Percentiles rank a stretch among this genome's conserved stretches.
phyloP scores from a whole-genome alignment of 2,797 vertebrate species.

The Amblyraja radiata region DNA sequence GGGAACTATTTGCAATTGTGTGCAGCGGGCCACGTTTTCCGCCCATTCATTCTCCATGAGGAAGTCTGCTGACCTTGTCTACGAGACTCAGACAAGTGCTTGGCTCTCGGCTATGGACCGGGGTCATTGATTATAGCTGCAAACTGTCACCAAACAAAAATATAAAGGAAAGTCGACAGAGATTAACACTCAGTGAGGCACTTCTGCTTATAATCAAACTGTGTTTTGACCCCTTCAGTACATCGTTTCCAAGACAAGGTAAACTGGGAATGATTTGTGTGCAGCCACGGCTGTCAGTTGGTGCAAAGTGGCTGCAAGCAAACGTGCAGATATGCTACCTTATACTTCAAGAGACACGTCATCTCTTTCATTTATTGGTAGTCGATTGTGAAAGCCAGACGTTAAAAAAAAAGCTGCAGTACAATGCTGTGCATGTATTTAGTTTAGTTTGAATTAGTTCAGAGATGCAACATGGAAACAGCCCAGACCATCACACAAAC shows the following conservation, averaged over 20 bases:
- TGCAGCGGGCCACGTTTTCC: not conserved
- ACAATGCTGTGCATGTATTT: not conserved
- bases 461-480: no score
- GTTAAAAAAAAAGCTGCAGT: not conserved
- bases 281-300: not conserved
- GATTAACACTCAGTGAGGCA: not conserved
- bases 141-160: not conserved
- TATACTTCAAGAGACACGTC: not conserved
- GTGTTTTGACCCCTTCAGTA: not conserved
- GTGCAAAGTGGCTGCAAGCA: not conserved
- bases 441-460: no score
- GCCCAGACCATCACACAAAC: no score
- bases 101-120: not conserved
- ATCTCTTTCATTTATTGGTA: not conserved
- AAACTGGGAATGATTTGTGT: not conserved
- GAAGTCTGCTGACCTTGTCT: not conserved
- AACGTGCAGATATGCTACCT: not conserved
- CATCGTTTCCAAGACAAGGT: not conserved
- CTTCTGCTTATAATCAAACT: not conserved
- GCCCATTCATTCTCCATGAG: conserved; percentile 17
- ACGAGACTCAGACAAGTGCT: not conserved
- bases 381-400: not conserved
- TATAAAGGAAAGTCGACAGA: not conserved
- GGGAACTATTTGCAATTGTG: not conserved
- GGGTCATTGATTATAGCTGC: no score